These are phyloP conservation scores for Cephus cinctus DNA, from an alignment of 1,140 invertebrate genomes.

Conservation along the genomic window DNA sequence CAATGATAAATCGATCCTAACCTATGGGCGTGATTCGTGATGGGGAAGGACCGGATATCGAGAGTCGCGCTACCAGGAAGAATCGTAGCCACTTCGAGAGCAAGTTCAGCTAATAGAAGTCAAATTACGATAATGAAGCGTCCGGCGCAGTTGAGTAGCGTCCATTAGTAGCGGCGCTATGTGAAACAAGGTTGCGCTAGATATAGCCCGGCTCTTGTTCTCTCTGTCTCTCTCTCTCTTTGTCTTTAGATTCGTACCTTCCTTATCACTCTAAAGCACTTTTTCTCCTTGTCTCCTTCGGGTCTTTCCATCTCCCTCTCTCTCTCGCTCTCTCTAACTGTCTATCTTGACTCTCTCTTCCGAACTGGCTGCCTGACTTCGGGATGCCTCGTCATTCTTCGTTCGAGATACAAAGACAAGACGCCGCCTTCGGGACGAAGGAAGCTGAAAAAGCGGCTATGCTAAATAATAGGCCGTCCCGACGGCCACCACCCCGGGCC, in stretches of 20 bases:
- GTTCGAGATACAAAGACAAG: constrained; percentile 46
- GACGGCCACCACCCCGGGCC: constrained; percentile 24
- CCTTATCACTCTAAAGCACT: too few relatives aligned
- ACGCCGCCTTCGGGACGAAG: constrained; percentile 36
- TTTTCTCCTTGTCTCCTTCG: too few relatives aligned
- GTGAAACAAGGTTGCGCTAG: constrained; percentile 40
- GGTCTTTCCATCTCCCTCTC: too few relatives aligned
- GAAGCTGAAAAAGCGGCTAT: constrained; percentile 48
- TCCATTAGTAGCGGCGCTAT: constrained; percentile 44
- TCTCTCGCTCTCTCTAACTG: too few relatives aligned
- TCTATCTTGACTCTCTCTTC: too few relatives aligned
- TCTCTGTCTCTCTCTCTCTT: background rate
- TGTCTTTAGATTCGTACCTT: too few relatives aligned
- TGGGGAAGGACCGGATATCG: too few relatives aligned
- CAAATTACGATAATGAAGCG: constrained; percentile 49
- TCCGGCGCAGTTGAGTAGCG: constrained; percentile 32
- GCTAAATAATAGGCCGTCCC: constrained; percentile 52
- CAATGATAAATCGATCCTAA: too few relatives aligned
- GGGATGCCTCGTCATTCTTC: constrained; percentile 53
- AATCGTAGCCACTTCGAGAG: background rate
- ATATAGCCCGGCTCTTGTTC: constrained; percentile 16
- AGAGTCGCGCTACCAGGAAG: background rate
- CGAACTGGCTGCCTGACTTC: too few relatives aligned
- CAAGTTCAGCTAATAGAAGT: constrained; percentile 32
- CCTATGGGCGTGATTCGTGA: too few relatives aligned